Evolutionary conservation across 2,113 vertebrate species (phyloP).

Genomic region (Hystrix cristata): DNA sequence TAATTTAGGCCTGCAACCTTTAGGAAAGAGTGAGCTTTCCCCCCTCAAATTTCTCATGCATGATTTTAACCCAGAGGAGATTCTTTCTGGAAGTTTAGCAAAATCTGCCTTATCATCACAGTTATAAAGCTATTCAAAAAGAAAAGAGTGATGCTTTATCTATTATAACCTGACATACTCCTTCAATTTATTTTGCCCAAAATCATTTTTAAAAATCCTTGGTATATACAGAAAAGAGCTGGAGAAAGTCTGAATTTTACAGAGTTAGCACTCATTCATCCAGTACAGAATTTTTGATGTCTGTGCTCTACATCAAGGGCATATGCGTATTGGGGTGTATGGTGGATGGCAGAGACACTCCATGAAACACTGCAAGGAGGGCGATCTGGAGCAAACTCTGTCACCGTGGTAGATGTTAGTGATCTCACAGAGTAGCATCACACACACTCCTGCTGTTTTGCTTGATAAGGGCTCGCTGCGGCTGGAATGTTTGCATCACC

Average conservation of each 20-base stretch:
- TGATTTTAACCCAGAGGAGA: constrained; percentile 75
- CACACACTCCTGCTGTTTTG: neutral
- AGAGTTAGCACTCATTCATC: neutral
- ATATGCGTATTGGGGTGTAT: neutral
- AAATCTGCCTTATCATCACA: constrained; percentile 56
- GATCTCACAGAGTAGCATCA: neutral
- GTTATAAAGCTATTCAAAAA: constrained; percentile 37
- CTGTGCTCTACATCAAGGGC: neutral
- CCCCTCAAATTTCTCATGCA: constrained; percentile 71
- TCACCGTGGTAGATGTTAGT: too few species aligned
- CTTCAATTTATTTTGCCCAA: neutral
- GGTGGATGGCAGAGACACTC: neutral
- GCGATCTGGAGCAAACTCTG: neutral
- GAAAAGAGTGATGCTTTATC: constrained; percentile 43
- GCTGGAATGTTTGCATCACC: neutral
- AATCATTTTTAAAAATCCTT: neutral
- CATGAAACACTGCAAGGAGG: neutral
- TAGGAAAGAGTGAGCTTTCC: constrained; percentile 72
- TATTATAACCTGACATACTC: neutral
- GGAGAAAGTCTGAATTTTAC: neutral
- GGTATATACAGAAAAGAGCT: neutral
- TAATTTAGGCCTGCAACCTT: constrained; percentile 78
- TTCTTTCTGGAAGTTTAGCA: constrained; percentile 61
- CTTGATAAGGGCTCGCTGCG: neutral
- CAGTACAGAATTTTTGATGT: neutral